Percentiles rank a stretch among this genome's conserved stretches.
Conservation (phyloP, 2,888 invertebrate genomes). For the Mesorhabditis belari region DNA sequence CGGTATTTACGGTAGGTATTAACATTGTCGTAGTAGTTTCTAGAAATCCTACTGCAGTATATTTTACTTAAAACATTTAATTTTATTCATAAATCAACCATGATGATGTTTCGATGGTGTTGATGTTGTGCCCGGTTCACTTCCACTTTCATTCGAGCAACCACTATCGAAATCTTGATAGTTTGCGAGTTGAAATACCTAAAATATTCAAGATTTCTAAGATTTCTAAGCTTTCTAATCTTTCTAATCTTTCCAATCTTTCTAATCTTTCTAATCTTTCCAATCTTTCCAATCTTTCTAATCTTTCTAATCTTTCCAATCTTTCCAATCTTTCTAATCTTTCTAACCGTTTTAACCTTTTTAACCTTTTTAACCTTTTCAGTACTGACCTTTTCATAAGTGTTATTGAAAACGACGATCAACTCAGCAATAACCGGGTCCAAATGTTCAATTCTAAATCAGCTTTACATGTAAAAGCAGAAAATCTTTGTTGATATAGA, state of each 20-base stretch:
- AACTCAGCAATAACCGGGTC: slow-evolving; percentile 46
- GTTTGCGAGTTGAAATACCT: not conserved
- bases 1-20: too few species aligned
- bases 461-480: not conserved
- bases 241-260: not conserved
- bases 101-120: too few species aligned
- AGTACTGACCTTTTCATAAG: slow-evolving; percentile 35
- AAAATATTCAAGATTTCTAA: not conserved
- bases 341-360: too few species aligned
- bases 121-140: not conserved
- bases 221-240: not conserved
- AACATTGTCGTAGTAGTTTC: too few species aligned
- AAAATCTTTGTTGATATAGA: too few species aligned
- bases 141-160: not conserved
- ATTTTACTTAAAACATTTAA: too few species aligned
- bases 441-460: slow-evolving; percentile 17
- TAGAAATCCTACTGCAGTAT: too few species aligned
- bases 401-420: slow-evolving; percentile 40
- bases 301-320: not conserved
- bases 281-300: not conserved
- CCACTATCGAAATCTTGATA: not conserved
- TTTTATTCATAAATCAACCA: too few species aligned
- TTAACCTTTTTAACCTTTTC: too few species aligned
- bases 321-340: not conserved
- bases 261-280: not conserved